Evolutionary conservation across 2,113 vertebrate species (phyloP), one percentile per base, ranked within the genome.

Genomic region (Pseudopipra pipra): DNA sequence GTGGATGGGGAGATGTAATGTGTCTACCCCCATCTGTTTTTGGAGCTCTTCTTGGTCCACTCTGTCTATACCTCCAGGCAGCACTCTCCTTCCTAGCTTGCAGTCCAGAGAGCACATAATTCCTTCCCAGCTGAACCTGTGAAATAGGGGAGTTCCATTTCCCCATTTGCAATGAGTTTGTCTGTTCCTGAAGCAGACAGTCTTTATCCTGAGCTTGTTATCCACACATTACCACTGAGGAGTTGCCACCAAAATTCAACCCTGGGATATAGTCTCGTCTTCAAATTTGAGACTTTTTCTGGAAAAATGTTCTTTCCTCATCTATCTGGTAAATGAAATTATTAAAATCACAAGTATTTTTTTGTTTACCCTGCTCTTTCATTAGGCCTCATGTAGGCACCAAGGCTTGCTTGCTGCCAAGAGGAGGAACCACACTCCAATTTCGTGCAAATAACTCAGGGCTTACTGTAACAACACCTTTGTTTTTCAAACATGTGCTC

Each of bases 391-490:
- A 7, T 33, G 24, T 28, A 70, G 51, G 23, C 27, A 89, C 43
- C 59, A 52, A 67, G 27, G 16, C 30, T 71, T 80, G 19, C 30
- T 71, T 84, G 41, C 23, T 59, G 63, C 63, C 76, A 86, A 71
- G 35, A 67, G 39, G 33, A 74, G 46, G 20, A 92, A 59, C 30
- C 51, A 19, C 51, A 67, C 46, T 67, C 55, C 44, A 76, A 62
- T 37, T 62, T 24, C 74, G 65, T 3, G 1, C 21, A 63, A 56
- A 6, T 67, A 90, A 93, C 21, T 80, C 72, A 44, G 19, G 30
- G 68, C 35, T 80, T 90, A 59, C 68, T 90, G 68, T 86, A 92
- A 86, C n/a, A 88, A 14, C 86, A 96, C 59, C 88, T 97, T 95
- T 94, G 88, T 86, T 95, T 95, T 95, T 81, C 59, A 81, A 37